Conservation (phyloP, 2,113 vertebrate species). For the Callorhinus ursinus region DNA sequence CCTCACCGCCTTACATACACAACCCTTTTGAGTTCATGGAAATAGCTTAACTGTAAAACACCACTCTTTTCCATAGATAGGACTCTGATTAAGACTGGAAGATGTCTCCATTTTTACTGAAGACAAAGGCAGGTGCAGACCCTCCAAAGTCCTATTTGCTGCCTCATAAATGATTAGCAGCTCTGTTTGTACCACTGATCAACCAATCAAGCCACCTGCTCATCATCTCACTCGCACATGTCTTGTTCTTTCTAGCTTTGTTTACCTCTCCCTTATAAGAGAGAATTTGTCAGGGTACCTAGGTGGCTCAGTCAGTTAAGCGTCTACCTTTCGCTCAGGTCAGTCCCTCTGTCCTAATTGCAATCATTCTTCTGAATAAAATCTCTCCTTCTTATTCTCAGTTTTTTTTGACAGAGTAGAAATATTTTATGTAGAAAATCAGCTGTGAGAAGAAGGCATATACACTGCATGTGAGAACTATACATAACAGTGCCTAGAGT, state of each 20-base stretch:
- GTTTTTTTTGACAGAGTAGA: neutral
- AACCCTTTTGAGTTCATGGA: neutral
- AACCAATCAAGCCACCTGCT: neutral
- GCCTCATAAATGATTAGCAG: neutral
- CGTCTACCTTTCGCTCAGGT: no score
- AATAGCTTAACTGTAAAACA: neutral
- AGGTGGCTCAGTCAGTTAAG: neutral
- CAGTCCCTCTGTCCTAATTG: no score
- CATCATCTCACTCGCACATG: rapidly evolving
- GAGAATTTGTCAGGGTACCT: neutral
- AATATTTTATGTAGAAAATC: neutral
- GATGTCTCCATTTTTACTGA: neutral
- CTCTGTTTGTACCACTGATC: neutral
- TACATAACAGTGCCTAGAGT: neutral
- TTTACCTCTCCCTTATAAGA: neutral
- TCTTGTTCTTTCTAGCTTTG: neutral
- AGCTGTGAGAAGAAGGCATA: neutral
- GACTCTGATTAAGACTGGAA: neutral
- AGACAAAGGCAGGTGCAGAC: neutral
- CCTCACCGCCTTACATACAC: neutral
- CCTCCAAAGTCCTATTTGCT: neutral
- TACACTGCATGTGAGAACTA: neutral
- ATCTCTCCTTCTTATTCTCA: neutral
- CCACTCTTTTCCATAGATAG: neutral
- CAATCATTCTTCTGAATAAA: neutral